Evolutionary conservation across 2,797 vertebrate genomes (phyloP).

Genomic region (Myiothlypis chrysogaster): DNA sequence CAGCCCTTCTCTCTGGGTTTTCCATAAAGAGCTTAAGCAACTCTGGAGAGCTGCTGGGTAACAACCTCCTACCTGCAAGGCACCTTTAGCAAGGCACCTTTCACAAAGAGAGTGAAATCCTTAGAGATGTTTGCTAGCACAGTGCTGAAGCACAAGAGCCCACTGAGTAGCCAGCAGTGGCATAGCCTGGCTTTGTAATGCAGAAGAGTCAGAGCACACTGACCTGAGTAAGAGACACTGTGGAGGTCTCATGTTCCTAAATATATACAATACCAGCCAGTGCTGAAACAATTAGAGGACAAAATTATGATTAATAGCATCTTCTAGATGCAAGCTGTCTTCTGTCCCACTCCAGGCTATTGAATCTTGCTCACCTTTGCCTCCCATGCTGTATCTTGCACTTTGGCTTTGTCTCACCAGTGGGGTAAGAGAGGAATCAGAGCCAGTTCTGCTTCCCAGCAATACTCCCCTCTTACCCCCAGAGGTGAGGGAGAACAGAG

Average conservation of each 20-base stretch:
- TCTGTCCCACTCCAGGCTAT: neutral
- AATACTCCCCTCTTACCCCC: neutral
- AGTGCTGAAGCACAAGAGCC: neutral
- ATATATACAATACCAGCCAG: neutral
- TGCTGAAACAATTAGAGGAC: neutral
- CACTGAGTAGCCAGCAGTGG: neutral
- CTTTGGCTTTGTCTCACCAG: neutral
- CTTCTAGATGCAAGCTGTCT: neutral
- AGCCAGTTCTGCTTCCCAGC: neutral
- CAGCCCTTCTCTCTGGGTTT: neutral
- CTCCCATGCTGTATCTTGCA: neutral
- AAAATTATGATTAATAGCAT: neutral
- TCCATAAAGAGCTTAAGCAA: neutral
- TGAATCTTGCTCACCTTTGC: neutral
- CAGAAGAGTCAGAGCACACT: neutral
- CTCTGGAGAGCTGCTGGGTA: neutral
- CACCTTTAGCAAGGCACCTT: neutral
- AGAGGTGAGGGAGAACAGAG: neutral
- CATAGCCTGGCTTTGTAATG: rapidly evolving
- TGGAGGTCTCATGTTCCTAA: neutral
- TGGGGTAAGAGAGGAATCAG: neutral
- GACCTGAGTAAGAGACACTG: neutral
- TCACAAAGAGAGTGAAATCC: neutral
- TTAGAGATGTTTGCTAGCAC: neutral
- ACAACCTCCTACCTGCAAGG: neutral